These are phyloP conservation scores for Enteromius paludinosus DNA, from an alignment of 2,797 vertebrate genomes.

Conservation along the genomic window DNA sequence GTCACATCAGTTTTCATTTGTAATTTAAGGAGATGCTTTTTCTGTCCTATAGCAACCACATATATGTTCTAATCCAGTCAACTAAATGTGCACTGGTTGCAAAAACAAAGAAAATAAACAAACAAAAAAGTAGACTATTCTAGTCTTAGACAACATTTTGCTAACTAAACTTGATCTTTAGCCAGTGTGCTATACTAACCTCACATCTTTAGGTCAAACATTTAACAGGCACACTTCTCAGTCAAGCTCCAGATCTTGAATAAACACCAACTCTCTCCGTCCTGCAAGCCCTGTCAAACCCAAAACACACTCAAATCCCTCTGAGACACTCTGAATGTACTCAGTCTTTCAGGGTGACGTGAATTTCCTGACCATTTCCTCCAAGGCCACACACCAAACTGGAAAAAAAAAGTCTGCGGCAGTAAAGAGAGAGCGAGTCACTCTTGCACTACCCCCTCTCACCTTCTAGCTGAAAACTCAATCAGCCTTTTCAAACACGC, in stretches of 20 bases:
- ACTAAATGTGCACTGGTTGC: neutral
- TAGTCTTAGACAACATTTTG: neutral
- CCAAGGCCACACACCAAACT: conserved; percentile 57
- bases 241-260: conserved; percentile 43
- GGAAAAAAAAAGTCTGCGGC: neutral
- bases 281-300: conserved; percentile 9
- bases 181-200: neutral
- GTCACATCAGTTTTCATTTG: neutral
- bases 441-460: conserved; percentile 20
- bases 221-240: conserved; percentile 33
- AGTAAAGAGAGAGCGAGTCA: conserved; percentile 16
- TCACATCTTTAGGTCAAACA: conserved; percentile 18
- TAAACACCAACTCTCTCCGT: conserved; percentile 14
- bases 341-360: conserved; percentile 60
- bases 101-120: neutral
- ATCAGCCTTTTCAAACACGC: conserved; percentile 47
- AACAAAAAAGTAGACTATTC: neutral
- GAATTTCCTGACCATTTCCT: conserved; percentile 58
- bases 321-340: conserved; percentile 62
- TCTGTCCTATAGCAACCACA: neutral
- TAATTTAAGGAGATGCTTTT: neutral
- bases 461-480: conserved; percentile 27
- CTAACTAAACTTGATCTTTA: conserved; percentile 17
- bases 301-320: conserved; percentile 31
- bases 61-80: neutral